phyloP scores from a whole-genome alignment of 2,113 vertebrate genomes.

The Picathartes gymnocephalus region DNA sequence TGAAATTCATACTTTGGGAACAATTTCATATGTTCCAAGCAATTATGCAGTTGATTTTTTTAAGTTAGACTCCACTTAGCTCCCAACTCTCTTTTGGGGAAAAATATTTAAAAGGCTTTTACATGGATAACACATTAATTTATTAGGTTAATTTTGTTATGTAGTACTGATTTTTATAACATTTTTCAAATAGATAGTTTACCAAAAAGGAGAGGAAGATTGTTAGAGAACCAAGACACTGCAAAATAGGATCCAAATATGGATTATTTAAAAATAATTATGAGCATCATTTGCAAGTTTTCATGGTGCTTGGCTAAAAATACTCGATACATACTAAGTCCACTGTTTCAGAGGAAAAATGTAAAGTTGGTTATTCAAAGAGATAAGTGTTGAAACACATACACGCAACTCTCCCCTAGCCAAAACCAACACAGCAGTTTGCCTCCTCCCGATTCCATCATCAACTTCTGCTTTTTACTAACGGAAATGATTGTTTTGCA shows the following conservation, averaged over 20 bases:
- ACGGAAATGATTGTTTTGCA: neutral
- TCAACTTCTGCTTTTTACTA: neutral
- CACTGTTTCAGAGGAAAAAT: neutral
- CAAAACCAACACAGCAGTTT: neutral
- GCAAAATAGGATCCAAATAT: neutral
- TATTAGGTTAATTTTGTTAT: neutral
- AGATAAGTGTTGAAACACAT: neutral
- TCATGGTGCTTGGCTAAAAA: neutral
- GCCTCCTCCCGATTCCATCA: neutral
- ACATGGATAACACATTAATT: neutral
- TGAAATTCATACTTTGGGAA: neutral
- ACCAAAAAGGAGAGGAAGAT: neutral
- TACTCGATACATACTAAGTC: neutral
- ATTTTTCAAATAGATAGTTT: neutral
- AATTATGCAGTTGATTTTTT: neutral
- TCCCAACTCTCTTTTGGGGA: neutral
- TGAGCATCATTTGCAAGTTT: neutral
- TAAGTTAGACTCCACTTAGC: neutral
- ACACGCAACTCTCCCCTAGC: neutral
- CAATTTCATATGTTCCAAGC: neutral
- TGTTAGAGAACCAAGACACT: neutral
- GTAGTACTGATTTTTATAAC: neutral
- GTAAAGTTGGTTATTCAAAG: neutral
- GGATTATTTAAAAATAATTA: neutral
- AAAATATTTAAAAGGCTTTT: neutral